Conservation (phyloP, 1,140 invertebrate genomes). For the Musca vetustissima region DNA sequence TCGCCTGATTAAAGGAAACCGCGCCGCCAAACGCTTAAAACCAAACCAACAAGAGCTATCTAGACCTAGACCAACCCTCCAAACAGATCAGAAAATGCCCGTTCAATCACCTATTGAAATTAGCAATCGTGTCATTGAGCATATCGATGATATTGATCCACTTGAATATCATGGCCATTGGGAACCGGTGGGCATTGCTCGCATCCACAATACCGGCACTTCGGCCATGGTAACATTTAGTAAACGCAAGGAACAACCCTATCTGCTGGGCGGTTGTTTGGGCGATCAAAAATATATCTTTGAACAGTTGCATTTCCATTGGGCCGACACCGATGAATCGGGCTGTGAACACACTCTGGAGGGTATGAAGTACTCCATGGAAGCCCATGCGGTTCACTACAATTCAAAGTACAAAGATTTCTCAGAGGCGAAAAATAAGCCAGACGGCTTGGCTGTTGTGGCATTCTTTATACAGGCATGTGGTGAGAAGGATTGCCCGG, state of each 20-base stretch:
- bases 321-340: slow-evolving; percentile 68
- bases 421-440: slow-evolving; percentile 67
- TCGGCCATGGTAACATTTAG: slow-evolving; percentile 54
- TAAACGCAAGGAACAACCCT: slow-evolving; percentile 51
- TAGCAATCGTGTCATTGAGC: slow-evolving; percentile 57
- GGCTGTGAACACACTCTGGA: slow-evolving; percentile 82
- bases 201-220: slow-evolving; percentile 53
- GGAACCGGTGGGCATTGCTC: slow-evolving; percentile 55
- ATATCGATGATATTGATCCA: slow-evolving; percentile 59
- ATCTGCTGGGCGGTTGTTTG: slow-evolving; percentile 62
- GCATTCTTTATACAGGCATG: slow-evolving; percentile 71
- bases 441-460: slow-evolving; percentile 76
- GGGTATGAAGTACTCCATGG: slow-evolving; percentile 66
- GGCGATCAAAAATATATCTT: slow-evolving; percentile 68
- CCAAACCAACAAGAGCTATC: no score
- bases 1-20: neutral
- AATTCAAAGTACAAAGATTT: slow-evolving; percentile 72
- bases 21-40: slow-evolving; percentile 6
- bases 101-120: slow-evolving; percentile 61
- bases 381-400: slow-evolving; percentile 79
- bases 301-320: slow-evolving; percentile 78
- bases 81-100: slow-evolving; percentile 37
- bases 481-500: slow-evolving; percentile 54
- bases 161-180: slow-evolving; percentile 60
- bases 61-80: neutral